These are phyloP conservation scores for Brienomyrus longianalis DNA, from an alignment of 2,113 vertebrate genomes.

Conservation along the genomic window DNA sequence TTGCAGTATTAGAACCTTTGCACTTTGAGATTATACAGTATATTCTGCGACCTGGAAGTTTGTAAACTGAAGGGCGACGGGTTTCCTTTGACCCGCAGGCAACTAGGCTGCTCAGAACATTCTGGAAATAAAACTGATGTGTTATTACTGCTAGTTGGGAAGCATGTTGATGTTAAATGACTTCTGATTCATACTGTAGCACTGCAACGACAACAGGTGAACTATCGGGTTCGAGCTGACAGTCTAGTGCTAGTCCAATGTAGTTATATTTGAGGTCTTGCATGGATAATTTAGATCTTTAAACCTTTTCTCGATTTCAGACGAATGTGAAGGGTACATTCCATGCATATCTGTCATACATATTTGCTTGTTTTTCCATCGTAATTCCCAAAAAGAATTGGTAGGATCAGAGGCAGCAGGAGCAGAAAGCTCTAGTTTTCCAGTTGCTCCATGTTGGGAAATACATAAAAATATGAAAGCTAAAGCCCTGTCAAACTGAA, in stretches of 20 bases:
- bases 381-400: neutral
- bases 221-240: neutral
- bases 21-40: slow-evolving; percentile 41
- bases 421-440: neutral
- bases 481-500: neutral
- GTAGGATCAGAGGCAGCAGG: neutral
- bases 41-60: slow-evolving; percentile 7
- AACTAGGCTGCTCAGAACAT: neutral
- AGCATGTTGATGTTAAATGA: neutral
- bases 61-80: neutral
- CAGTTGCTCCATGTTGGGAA: neutral
- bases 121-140: neutral
- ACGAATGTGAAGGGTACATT: neutral
- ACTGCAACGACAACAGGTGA: neutral
- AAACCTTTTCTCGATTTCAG: neutral
- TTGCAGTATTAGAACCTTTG: slow-evolving; percentile 62
- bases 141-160: neutral
- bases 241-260: neutral
- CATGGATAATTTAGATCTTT: neutral
- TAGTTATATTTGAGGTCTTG: neutral
- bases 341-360: neutral
- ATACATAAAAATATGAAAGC: neutral
- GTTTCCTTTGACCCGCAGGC: too few relatives aligned
- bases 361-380: neutral
- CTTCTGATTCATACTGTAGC: neutral